Evolutionary conservation across 2,797 vertebrate genomes (phyloP), one percentile per base, ranked within the genome.

Genomic region (Sebastolobus alascanus): DNA sequence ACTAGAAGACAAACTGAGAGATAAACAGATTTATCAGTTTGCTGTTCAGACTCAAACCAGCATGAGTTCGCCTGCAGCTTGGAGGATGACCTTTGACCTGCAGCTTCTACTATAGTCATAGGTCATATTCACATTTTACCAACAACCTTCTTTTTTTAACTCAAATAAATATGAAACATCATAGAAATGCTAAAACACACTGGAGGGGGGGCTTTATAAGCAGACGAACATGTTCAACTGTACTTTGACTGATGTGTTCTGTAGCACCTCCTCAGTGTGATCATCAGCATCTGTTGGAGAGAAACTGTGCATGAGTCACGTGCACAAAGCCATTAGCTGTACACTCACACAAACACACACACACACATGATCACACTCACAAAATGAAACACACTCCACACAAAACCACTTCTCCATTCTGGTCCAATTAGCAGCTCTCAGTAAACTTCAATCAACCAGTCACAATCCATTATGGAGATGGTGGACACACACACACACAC

Each of bases 401-500:
- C 55, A 69, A 54, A 80, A 69, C 27, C 54, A 63, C 71, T 68
- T 69, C 71, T 86, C 86, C 75, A 82, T 73, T 82, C 83, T 75
- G 73, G 75, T 83, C 69, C 87, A 91, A 93, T 92, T 91, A 94
- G 76, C 74, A 76, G 74, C 72, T 76, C 82, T 90, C 82, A 71
- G 82, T 77, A 73, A 88, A 88, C 85, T 86, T 80, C 89, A 91
- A 84, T 91, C 89, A 91, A 69, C 88, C 85, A 90, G 80, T 87
- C 83, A 84, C 82, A 71, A 86, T 85, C 79, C 84, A 90, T 88
- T 89, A 90, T 77, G 38, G 73, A 73, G 75, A 78, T 27, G 54
- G 16, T 37, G 27, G 37, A 66, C 33, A 61, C 27, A 61, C 65
- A 52, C 46, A 54, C 63, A 43, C 60, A 37, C 50, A 55, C n/a